Base-by-base conservation (phyloP, 1,140 invertebrate genomes). In the Trichomalopsis sarcophagae region DNA sequence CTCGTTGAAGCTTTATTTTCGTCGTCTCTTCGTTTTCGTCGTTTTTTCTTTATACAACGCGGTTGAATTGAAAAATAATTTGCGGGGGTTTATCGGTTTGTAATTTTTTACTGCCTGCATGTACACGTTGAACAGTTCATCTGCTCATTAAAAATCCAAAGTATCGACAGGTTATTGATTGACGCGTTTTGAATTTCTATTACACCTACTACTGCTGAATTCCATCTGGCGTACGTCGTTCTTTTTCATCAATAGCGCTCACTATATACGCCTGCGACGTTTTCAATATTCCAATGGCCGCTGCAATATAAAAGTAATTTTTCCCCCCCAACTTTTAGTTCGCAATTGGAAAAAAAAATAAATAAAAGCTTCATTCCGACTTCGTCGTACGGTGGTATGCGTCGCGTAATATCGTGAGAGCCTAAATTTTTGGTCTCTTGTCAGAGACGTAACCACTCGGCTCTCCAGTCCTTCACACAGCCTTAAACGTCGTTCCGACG, bases 401-500 rank as follows among this genome's bases (percentile, higher is more conserved):
- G 27, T 27, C 27, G 27, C 27, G 17, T 62, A n/a, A 62, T 62
- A 62, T 62, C 17, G 55, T 7, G 55, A 62, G 55, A 21, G 55
- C 3, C 14, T n/a, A 62, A 62, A 62, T 62, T 62, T 62, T 62
- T 62, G 55, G 14, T 62, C 55, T 62, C 17, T 21, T 62, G 55
- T 21, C 55, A 21, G 66, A 33, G 77, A 50, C 75, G 47, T 76
- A 47, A 50, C 21, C 77, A 1, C n/a, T 81, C 27, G 68, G 23
- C 86, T 27, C 50, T 5, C 71, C 84, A 40, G 80, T 76, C 81
- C 69, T 81, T 73, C 84, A 66, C 50, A 77, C 74, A 79, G 80
- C 81, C 23, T 78, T 81, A 80, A 75, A 83, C 81, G 81, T 81
- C 71, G 78, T 71, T 73, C 27, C 82, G 74, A 77, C 77, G 79